Evolutionary conservation across 2,113 vertebrate genomes (phyloP), one percentile per base, ranked within the genome.

Genomic region (Typhlomys cinereus): DNA sequence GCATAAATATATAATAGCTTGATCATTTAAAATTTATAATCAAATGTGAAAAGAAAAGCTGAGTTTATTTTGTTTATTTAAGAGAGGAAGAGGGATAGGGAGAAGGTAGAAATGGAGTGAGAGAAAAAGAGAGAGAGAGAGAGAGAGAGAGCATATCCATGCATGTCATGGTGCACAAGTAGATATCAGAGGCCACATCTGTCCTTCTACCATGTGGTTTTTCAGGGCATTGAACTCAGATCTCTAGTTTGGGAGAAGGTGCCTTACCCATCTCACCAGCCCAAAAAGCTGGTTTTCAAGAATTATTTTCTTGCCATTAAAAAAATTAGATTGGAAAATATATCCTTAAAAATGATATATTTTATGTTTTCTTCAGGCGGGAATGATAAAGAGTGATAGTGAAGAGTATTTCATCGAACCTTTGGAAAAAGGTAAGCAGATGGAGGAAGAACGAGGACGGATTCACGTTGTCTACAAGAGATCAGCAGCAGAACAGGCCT

Each of bases 401-500:
- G 99, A 99, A 44, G 99, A 99, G 64, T 99, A 99, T 98, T 99
- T 99, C 98, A 99, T 99, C 54, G 99, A 99, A 96, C 99, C 99
- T 15, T 97, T 99, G 98, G 99, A 99, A 96, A 98, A 98, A 96
- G 99, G 99, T 2, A 98, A 98, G 67, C 99, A 99, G 91, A 98
- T 99, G 97, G 98, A 99, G 44, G 99, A 99, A 97, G 99, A 99
- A 79, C 98, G 97, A 71, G 99, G 99, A 46, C 97, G 99, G 82
- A 97, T 99, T 95, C 99, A 99, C 57, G 97, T 99, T 97, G 99
- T 99, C 70, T 99, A 99, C 98, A 98, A 98, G 97, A 97, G 99
- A 71, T 99, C 99, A 0, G 98, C 99, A 2, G 85, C 98, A n/a
- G 97, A 94, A 13, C 98, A 96, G 29, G 86, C 54, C 15, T 84